Evolutionary conservation across 2,113 vertebrate genomes (phyloP).

Genomic region (Triplophysa tibetana): DNA sequence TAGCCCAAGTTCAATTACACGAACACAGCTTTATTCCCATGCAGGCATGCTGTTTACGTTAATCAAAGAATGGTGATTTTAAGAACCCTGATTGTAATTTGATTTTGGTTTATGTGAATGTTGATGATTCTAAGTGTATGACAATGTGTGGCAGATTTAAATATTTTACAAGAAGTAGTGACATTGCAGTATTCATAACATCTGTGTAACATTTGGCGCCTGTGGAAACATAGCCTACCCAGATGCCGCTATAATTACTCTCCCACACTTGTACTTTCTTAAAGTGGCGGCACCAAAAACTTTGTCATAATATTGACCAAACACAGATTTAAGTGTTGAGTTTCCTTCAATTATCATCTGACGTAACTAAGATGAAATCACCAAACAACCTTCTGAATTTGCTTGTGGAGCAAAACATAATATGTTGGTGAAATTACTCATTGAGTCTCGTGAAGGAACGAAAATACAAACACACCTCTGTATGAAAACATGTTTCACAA

Average conservation of each 20-base stretch:
- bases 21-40: neutral
- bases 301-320: conserved; percentile 41
- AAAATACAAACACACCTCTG: conserved; percentile 23
- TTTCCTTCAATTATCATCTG: conserved; percentile 31
- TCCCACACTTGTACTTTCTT: conserved; percentile 27
- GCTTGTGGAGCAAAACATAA: conserved; percentile 10
- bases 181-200: conserved; percentile 1
- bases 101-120: neutral
- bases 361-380: conserved; percentile 20
- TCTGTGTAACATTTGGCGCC: conserved; percentile 21
- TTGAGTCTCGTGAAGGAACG: neutral
- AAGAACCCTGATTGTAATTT: neutral
- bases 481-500: conserved; percentile 9
- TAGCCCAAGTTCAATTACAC: conserved; percentile 27
- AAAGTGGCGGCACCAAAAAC: conserved; percentile 33
- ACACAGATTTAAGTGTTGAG: conserved; percentile 45
- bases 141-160: neutral
- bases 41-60: neutral
- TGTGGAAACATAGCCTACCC: conserved; percentile 31
- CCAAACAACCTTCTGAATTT: conserved; percentile 27
- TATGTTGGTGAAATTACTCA: conserved; percentile 7
- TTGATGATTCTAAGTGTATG: neutral
- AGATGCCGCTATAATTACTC: conserved; percentile 40
- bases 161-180: neutral
- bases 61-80: conserved; percentile 1